Evolutionary conservation across 1,140 invertebrate genomes (phyloP).

Genomic region (Wiebesia pumilae): DNA sequence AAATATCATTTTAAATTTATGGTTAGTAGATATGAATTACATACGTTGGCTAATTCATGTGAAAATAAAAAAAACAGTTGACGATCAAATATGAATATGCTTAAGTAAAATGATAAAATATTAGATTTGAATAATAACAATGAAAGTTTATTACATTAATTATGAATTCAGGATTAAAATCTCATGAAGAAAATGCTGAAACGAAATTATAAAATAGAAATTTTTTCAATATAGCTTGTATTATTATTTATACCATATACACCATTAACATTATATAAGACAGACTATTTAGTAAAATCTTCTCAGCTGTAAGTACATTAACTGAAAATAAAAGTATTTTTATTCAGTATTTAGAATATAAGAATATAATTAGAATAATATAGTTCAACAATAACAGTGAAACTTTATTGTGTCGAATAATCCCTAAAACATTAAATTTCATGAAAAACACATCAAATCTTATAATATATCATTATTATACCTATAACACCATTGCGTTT

Average conservation of each 20-base stretch:
- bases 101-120: conserved; percentile 5
- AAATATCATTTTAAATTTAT: not conserved
- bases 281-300: no score
- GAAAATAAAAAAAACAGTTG: conserved; percentile 17
- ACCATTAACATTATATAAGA: no score
- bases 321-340: no score
- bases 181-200: no score
- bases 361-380: no score
- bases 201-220: no score
- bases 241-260: no score
- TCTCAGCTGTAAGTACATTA: no score
- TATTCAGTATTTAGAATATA: no score
- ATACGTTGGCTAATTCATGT: conserved; percentile 6
- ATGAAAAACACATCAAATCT: not conserved
- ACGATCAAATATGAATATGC: not conserved
- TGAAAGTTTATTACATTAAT: not conserved
- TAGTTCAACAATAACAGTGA: not conserved
- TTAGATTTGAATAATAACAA: not conserved
- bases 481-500: conserved; percentile 61
- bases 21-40: not conserved
- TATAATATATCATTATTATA: not conserved
- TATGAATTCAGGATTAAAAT: not conserved
- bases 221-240: no score
- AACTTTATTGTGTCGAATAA: not conserved
- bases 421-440: no score